These are phyloP conservation scores for Chydorus sphaericus DNA, from an alignment of 2,888 invertebrate genomes.

Conservation along the genomic window DNA sequence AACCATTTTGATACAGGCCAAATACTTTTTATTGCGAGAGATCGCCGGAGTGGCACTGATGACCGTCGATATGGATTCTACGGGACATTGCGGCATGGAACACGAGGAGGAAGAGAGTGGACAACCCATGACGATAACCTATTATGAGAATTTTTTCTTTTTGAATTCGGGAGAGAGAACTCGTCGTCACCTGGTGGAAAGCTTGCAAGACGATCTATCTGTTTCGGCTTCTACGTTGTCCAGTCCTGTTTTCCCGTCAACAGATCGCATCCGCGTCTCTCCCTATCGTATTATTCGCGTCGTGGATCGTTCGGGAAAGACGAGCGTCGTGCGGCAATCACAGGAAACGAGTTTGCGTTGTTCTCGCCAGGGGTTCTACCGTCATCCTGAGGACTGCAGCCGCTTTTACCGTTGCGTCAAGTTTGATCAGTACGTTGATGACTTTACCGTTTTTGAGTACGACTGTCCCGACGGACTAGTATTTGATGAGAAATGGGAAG, in stretches of 20 bases:
- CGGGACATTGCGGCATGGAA: neutral
- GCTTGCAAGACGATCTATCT: slow-evolving; percentile 41
- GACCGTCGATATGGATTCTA: slow-evolving; percentile 40
- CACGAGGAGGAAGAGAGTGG: neutral
- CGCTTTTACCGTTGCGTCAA: slow-evolving; percentile 68
- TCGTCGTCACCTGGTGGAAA: slow-evolving; percentile 45
- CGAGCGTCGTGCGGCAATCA: slow-evolving; percentile 54
- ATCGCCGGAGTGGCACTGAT: slow-evolving; percentile 51
- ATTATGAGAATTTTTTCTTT: slow-evolving; percentile 28
- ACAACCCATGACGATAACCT: slow-evolving; percentile 21
- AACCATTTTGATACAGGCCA: too few relatives aligned
- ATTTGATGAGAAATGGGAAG: slow-evolving; percentile 58
- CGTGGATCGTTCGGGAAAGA: slow-evolving; percentile 55
- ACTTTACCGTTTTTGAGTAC: slow-evolving; percentile 64
- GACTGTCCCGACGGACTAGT: slow-evolving; percentile 63
- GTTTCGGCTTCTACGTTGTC: slow-evolving; percentile 14
- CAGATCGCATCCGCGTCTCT: slow-evolving; percentile 33
- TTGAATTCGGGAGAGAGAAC: slow-evolving; percentile 44
- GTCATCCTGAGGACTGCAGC: slow-evolving; percentile 58
- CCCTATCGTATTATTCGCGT: slow-evolving; percentile 56
- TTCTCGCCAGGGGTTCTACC: slow-evolving; percentile 60
- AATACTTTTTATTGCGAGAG: slow-evolving; percentile 53
- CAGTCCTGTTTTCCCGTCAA: slow-evolving; percentile 9
- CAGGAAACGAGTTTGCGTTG: slow-evolving; percentile 58
- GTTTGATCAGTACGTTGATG: slow-evolving; percentile 55